Conservation (phyloP, 2,113 vertebrate species). For the Ageneiosus marmoratus region DNA sequence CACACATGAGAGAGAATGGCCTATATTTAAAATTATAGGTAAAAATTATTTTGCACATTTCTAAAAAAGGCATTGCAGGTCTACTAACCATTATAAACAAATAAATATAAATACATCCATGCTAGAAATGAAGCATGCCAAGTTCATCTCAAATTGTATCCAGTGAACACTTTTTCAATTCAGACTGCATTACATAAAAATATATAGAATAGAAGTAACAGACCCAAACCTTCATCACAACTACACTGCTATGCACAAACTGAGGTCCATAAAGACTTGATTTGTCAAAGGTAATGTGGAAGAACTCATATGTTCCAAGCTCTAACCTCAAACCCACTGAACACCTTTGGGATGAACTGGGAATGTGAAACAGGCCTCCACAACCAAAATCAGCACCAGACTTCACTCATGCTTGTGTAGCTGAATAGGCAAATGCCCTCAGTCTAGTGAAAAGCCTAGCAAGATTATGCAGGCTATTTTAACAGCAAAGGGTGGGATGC, state of each 20-base stretch:
- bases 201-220: neutral
- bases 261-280: neutral
- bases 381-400: neutral
- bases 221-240: no score
- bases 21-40: no score
- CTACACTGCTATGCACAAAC: no score
- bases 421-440: neutral
- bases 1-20: no score
- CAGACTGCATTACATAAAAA: no score
- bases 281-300: neutral
- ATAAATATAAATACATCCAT: no score
- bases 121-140: no score
- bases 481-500: neutral
- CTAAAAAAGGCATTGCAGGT: no score
- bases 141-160: no score
- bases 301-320: neutral
- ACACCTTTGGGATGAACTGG: neutral
- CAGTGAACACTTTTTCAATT: no score
- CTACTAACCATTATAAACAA: no score
- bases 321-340: neutral
- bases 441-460: neutral
- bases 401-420: neutral
- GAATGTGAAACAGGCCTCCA: neutral
- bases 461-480: neutral
- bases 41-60: no score